A percentile compares a stretch with the other conserved stretches of the same genome.
phyloP scores from a whole-genome alignment of 2,113 vertebrate genomes.

The Oriolus oriolus region DNA sequence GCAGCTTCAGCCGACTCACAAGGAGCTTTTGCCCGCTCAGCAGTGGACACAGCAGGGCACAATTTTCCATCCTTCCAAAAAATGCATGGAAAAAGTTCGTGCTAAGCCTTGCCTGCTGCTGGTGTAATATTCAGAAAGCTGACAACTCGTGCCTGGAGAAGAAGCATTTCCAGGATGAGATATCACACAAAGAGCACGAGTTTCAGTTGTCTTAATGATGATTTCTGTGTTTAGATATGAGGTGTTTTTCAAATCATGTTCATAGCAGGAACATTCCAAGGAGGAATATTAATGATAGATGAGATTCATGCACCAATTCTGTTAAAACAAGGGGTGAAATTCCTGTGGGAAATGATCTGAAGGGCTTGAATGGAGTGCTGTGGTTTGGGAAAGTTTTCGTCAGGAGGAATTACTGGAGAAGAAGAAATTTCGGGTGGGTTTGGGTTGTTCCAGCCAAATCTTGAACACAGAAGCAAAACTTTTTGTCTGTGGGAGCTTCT shows the following conservation, averaged over 20 bases:
- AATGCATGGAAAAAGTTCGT: neutral
- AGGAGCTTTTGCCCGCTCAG: neutral
- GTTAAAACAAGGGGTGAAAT: neutral
- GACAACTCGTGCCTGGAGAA: neutral
- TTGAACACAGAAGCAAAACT: neutral
- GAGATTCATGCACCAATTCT: neutral
- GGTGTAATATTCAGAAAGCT: neutral
- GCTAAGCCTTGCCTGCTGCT: neutral
- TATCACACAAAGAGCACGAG: accelerated
- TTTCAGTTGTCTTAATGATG: neutral
- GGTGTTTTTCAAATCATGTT: neutral
- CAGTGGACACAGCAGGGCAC: neutral
- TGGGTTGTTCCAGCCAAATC: neutral
- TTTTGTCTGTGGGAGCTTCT: neutral
- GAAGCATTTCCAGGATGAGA: neutral
- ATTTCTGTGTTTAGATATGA: neutral
- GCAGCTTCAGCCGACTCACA: neutral
- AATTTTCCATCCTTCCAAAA: neutral
- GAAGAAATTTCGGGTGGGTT: neutral
- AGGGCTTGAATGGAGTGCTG: neutral
- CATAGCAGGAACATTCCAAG: neutral
- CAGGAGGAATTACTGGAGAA: neutral
- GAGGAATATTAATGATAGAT: neutral
- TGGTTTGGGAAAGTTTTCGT: neutral
- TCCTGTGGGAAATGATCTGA: neutral